Conservation (phyloP, 2,888 invertebrate species). For the Athalia circularis region DNA sequence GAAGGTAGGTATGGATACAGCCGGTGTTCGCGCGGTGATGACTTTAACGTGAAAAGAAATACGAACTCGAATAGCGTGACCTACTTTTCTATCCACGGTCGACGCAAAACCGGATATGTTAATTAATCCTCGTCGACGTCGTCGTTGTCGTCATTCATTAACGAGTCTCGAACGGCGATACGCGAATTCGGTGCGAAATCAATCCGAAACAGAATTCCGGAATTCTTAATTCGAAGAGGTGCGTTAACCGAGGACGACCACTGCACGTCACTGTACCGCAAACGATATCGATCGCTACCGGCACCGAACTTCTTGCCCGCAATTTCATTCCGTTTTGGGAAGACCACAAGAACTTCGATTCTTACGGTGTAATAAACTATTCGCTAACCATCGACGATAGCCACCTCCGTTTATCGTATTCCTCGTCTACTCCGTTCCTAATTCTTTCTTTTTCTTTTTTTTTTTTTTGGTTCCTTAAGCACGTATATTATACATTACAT, state of each 20-base stretch:
- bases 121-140: slow-evolving; percentile 30
- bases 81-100: slow-evolving; percentile 27
- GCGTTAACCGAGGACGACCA: not conserved
- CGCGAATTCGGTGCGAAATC: slow-evolving; percentile 22
- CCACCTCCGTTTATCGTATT: not conserved
- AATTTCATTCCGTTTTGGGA: slow-evolving; percentile 19
- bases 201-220: not conserved
- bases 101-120: slow-evolving; percentile 42
- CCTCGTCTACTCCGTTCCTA: not conserved
- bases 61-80: slow-evolving; percentile 19
- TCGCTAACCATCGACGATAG: too few species aligned
- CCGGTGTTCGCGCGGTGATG: slow-evolving; percentile 1
- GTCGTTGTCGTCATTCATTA: slow-evolving; percentile 20
- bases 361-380: not conserved
- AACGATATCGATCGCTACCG: not conserved
- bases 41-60: slow-evolving; percentile 37
- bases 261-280: not conserved
- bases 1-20: not conserved
- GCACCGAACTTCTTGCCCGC: not conserved
- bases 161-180: slow-evolving; percentile 17
- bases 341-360: not conserved
- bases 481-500: too few species aligned
- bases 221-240: slow-evolving; percentile 31
- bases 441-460: not conserved
- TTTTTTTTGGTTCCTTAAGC: not conserved